Conservation (phyloP, 2,797 vertebrate genomes). For the Mormyrus proboscirostris region DNA sequence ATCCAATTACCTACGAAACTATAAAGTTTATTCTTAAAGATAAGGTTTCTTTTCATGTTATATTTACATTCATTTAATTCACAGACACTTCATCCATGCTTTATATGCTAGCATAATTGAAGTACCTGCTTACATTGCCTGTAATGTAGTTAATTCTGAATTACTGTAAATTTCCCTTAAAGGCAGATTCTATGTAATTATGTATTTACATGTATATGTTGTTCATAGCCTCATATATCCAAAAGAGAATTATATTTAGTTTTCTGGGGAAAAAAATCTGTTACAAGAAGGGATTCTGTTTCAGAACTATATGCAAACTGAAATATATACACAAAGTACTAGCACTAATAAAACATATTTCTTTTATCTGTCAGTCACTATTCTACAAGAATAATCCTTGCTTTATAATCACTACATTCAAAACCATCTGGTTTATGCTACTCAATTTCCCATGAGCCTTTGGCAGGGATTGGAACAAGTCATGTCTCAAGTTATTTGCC, state of each 20-base stretch:
- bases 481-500: not conserved
- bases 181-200: not conserved
- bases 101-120: not conserved
- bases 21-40: constrained; percentile 33
- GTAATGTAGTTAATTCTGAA: not conserved
- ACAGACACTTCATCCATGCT: not conserved
- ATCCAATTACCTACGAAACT: constrained; percentile 54
- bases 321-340: not conserved
- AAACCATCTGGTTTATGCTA: not conserved
- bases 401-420: not conserved
- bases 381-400: not conserved
- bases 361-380: not conserved
- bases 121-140: not conserved
- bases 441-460: not conserved
- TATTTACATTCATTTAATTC: not conserved
- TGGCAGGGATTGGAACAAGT: not conserved
- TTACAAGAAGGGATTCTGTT: not conserved
- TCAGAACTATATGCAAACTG: not conserved
- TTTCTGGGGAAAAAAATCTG: not conserved
- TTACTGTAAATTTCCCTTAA: not conserved
- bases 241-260: not conserved
- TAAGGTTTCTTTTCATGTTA: not conserved
- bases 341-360: not conserved
- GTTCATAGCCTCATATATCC: not conserved
- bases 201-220: not conserved